These are phyloP conservation scores for Calliopum simillimum DNA, from an alignment of 2,888 invertebrate genomes.

Conservation along the genomic window DNA sequence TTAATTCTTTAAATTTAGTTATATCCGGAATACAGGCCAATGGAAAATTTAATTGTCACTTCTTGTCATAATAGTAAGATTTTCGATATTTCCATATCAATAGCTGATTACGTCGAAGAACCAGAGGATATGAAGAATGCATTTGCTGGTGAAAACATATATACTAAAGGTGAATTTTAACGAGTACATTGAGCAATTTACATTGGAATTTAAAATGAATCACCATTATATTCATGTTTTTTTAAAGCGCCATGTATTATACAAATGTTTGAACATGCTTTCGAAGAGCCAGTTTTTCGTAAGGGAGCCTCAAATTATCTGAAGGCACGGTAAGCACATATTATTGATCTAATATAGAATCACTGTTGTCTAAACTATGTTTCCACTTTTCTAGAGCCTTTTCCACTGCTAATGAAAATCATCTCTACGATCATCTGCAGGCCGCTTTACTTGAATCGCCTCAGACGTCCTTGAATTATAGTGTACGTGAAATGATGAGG, in stretches of 20 bases:
- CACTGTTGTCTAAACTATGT: no score
- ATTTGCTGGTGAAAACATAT: conserved; percentile 74
- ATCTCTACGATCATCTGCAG: conserved; percentile 45
- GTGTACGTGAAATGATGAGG: conserved; percentile 69
- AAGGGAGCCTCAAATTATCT: conserved; percentile 43
- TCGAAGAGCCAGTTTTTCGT: conserved; percentile 40
- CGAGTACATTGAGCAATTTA: no score
- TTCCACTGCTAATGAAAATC: conserved; percentile 44
- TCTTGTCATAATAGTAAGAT: no score
- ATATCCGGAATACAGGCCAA: no score
- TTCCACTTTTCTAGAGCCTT: conserved; percentile 45
- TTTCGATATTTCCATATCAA: not conserved
- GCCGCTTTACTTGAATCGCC: conserved; percentile 38
- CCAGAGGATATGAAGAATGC: conserved; percentile 39
- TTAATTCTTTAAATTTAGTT: no score
- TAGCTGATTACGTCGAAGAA: conserved; percentile 42
- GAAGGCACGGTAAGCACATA: conserved; percentile 41
- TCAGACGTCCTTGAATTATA: conserved; percentile 43
- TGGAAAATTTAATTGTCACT: no score
- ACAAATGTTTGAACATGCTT: conserved; percentile 46
- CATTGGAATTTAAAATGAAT: no score
- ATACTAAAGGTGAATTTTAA: conserved; percentile 69
- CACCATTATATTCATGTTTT: no score
- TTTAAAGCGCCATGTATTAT: conserved; percentile 43
- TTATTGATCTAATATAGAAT: no score